Evolutionary conservation across 2,797 vertebrate genomes (phyloP).

Genomic region (Acipenser transmontanus): DNA sequence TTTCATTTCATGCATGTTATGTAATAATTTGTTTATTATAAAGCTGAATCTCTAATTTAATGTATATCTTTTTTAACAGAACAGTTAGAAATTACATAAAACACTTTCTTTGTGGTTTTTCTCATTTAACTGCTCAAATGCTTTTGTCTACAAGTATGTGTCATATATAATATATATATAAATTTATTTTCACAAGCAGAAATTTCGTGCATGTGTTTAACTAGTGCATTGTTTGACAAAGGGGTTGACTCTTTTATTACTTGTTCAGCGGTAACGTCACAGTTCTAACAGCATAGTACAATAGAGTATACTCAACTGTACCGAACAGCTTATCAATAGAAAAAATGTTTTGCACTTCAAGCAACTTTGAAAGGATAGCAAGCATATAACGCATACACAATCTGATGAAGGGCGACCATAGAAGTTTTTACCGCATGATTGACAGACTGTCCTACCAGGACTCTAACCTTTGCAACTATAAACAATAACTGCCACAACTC

Average conservation of each 20-base stretch:
- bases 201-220: slow-evolving; percentile 22
- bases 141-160: too few species aligned
- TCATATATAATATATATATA: too few species aligned
- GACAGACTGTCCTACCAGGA: slow-evolving; percentile 73
- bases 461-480: slow-evolving; percentile 73
- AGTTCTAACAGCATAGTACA: slow-evolving; percentile 69
- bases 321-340: too few species aligned
- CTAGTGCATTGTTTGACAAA: slow-evolving; percentile 48
- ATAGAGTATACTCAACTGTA: slow-evolving; percentile 32
- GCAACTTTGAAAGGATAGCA: slow-evolving; percentile 65
- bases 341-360: too few species aligned
- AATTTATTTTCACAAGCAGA: too few species aligned
- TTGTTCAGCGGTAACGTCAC: slow-evolving; percentile 99
- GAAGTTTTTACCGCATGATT: slow-evolving; percentile 65
- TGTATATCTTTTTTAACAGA: too few species aligned
- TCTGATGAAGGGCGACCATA: slow-evolving; percentile 63
- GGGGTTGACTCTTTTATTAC: slow-evolving; percentile 99
- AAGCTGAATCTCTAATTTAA: too few species aligned
- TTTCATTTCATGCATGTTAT: too few species aligned
- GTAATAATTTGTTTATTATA: too few species aligned
- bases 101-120: too few species aligned
- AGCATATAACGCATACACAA: slow-evolving; percentile 59
- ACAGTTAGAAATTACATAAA: too few species aligned
- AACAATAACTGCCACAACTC: slow-evolving; percentile 64
- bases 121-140: too few species aligned